phyloP scores from a whole-genome alignment of 2,113 vertebrate genomes.

The Diphyllodes magnificus region DNA sequence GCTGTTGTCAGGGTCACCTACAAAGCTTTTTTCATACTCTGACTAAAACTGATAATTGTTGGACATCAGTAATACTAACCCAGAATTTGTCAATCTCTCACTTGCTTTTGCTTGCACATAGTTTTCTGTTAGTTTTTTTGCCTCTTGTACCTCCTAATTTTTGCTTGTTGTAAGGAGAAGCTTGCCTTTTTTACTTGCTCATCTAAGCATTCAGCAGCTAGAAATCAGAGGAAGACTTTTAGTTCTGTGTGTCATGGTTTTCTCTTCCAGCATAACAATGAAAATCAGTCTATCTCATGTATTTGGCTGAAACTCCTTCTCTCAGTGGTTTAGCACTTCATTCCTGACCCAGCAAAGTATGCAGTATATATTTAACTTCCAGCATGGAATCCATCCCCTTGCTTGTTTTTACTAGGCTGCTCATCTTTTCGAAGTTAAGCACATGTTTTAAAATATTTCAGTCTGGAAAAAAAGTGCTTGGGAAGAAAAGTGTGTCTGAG shows the following conservation, averaged over 20 bases:
- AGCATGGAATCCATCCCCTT: not conserved
- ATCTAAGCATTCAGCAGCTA: not conserved
- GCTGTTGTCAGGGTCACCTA: not conserved
- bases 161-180: not conserved
- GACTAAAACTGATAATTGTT: not conserved
- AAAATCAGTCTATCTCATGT: not conserved
- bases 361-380: conserved; percentile 9
- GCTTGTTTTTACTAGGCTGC: not conserved
- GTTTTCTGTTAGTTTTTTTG: not conserved
- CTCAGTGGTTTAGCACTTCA: not conserved
- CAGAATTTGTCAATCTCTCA: not conserved
- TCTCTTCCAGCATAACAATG: not conserved
- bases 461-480: not conserved
- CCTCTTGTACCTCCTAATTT: not conserved
- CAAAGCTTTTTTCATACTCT: not conserved
- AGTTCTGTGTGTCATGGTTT: not conserved
- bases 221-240: not conserved
- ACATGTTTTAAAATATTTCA: not conserved
- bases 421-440: not conserved
- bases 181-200: not conserved
- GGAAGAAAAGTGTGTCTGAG: not conserved
- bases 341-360: conserved; percentile 1
- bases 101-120: not conserved
- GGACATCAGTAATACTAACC: not conserved
- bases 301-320: not conserved